Conservation (phyloP, 2,888 invertebrate genomes). For the Lobophora halterata region DNA sequence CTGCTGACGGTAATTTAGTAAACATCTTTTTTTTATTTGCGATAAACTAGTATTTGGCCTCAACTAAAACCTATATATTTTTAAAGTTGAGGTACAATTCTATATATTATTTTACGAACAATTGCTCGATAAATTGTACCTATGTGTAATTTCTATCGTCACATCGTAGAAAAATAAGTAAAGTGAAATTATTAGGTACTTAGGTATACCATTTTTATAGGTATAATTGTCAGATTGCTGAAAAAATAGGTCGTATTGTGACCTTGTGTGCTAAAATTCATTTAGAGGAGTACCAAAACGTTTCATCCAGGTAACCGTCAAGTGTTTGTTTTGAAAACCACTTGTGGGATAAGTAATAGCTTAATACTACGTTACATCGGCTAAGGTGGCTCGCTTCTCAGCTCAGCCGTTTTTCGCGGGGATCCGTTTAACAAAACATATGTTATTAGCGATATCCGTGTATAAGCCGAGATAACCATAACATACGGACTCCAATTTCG, state of each 20-base stretch:
- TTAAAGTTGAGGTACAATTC: too few species aligned
- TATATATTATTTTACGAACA: too few species aligned
- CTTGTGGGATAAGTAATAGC: slow-evolving; percentile 76
- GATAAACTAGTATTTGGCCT: too few species aligned
- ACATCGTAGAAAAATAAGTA: too few species aligned
- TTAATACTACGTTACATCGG: slow-evolving; percentile 67
- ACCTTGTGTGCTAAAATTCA: background rate
- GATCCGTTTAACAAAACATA: slow-evolving; percentile 58
- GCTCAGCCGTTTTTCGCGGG: slow-evolving; percentile 46
- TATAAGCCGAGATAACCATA: slow-evolving; percentile 57
- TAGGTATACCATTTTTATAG: too few species aligned
- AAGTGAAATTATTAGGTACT: slow-evolving; percentile 3
- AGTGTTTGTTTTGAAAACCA: slow-evolving; percentile 55
- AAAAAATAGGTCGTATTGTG: slow-evolving; percentile 1
- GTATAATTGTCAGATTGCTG: slow-evolving; percentile 1
- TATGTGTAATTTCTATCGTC: too few species aligned
- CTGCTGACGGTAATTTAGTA: too few species aligned
- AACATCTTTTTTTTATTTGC: too few species aligned
- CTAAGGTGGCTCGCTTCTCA: slow-evolving; percentile 73
- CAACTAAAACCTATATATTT: too few species aligned
- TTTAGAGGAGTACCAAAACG: slow-evolving; percentile 44
- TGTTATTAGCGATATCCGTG: slow-evolving; percentile 61
- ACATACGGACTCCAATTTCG: slow-evolving; percentile 25
- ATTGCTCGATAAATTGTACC: too few species aligned
- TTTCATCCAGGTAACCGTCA: slow-evolving; percentile 26